These are phyloP conservation scores for Dissostichus mawsoni DNA, from an alignment of 2,113 vertebrate species.

Conservation along the genomic window DNA sequence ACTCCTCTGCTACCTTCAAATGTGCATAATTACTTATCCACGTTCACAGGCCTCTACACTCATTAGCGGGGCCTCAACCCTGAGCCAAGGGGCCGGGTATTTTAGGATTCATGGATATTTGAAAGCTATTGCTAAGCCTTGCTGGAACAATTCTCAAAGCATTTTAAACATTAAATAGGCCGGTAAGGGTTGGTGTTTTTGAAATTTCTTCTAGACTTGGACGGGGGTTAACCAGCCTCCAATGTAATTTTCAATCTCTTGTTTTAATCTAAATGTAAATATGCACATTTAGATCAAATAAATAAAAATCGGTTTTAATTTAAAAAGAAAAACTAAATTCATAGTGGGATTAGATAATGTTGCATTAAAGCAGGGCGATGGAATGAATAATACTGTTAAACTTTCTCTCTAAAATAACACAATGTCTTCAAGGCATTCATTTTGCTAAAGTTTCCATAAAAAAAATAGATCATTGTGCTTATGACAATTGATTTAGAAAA, in stretches of 20 bases:
- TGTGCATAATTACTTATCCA: slow-evolving; percentile 63
- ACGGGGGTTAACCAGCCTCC: background rate
- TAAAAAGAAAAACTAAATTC: too few species aligned
- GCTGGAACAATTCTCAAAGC: slow-evolving; percentile 16
- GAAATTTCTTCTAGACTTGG: background rate
- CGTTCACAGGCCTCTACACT: slow-evolving; percentile 50
- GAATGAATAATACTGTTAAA: background rate
- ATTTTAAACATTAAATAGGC: slow-evolving; percentile 19
- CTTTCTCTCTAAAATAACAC: background rate
- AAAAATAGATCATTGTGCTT: background rate
- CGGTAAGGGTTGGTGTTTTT: background rate
- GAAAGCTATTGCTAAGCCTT: slow-evolving; percentile 20
- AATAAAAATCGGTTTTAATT: too few species aligned
- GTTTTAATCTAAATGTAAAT: slow-evolving; percentile 7
- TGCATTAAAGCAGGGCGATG: background rate
- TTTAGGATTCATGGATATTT: slow-evolving; percentile 48
- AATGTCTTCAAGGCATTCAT: background rate
- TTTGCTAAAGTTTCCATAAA: background rate
- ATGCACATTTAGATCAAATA: background rate
- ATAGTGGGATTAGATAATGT: background rate
- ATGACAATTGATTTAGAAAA: background rate
- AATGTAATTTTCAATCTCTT: background rate
- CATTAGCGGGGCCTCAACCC: slow-evolving; percentile 49
- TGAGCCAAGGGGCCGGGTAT: slow-evolving; percentile 44
- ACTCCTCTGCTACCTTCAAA: slow-evolving; percentile 52